Conservation (phyloP, 2,888 invertebrate genomes). For the Acanthosoma haemorrhoidale region DNA sequence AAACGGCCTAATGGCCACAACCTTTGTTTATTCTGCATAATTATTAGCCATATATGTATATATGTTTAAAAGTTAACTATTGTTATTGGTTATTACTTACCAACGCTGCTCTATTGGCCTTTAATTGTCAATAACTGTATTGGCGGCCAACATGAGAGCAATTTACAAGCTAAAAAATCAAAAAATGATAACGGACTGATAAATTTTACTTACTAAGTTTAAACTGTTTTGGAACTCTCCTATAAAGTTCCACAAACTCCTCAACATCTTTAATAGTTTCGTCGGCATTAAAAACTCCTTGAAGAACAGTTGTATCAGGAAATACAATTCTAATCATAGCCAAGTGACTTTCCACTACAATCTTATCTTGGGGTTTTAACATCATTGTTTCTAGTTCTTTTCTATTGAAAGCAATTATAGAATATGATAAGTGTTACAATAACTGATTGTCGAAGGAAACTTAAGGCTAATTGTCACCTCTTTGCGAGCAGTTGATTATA, state of each 20-base stretch:
- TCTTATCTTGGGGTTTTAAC: slow-evolving; percentile 50
- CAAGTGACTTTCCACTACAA: slow-evolving; percentile 55
- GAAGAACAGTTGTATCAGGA: slow-evolving; percentile 77
- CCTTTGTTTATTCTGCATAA: too few species aligned
- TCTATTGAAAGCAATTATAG: neutral
- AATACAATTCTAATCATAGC: slow-evolving; percentile 80
- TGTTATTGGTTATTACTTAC: too few species aligned
- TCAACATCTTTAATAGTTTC: slow-evolving; percentile 66
- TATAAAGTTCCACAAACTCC: slow-evolving; percentile 58
- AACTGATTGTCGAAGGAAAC: neutral
- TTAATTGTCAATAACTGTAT: too few species aligned
- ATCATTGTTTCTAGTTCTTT: neutral
- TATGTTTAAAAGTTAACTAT: too few species aligned
- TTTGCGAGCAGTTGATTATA: slow-evolving; percentile 65
- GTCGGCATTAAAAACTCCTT: slow-evolving; percentile 74
- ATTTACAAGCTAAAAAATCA: too few species aligned
- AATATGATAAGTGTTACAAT: neutral
- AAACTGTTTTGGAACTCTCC: neutral
- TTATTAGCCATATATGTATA: too few species aligned
- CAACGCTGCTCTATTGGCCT: too few species aligned
- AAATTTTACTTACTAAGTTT: slow-evolving; percentile 10
- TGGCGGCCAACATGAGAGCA: too few species aligned
- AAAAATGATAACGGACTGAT: too few species aligned
- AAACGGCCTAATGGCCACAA: too few species aligned
- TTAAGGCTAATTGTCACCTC: slow-evolving; percentile 43